A percentile compares a stretch with the other conserved stretches of the same genome.
These are phyloP conservation scores for Trypoxylus dichotomus DNA, from an alignment of 1,140 invertebrate genomes.

Conservation along the genomic window DNA sequence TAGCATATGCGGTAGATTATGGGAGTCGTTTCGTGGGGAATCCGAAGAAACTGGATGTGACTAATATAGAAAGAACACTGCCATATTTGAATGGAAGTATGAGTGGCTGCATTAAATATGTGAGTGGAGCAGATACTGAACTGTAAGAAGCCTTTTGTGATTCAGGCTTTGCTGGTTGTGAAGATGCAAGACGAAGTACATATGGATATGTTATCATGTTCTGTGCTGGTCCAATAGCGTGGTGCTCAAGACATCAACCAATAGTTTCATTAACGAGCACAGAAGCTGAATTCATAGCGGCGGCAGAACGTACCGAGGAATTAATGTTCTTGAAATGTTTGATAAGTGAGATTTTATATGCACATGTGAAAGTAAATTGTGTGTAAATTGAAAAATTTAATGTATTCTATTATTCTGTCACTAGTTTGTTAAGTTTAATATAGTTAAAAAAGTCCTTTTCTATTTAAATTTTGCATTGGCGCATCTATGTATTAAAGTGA, in stretches of 20 bases:
- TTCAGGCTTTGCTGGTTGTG: constrained; percentile 1
- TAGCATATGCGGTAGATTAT: too few relatives aligned
- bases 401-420: too few relatives aligned
- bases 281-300: constrained; percentile 6
- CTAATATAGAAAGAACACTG: not conserved
- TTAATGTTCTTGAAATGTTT: not conserved
- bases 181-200: constrained; percentile 1
- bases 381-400: too few relatives aligned
- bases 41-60: too few relatives aligned
- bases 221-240: not conserved
- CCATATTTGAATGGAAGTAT: not conserved
- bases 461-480: too few relatives aligned
- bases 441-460: too few relatives aligned
- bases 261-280: not conserved
- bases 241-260: not conserved
- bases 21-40: too few relatives aligned
- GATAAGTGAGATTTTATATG: not conserved
- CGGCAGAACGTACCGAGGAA: not conserved
- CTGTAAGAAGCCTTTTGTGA: constrained; percentile 27
- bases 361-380: too few relatives aligned
- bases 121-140: not conserved
- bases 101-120: not conserved
- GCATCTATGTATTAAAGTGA: too few relatives aligned
- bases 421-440: too few relatives aligned
- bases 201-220: not conserved